Percentiles rank a stretch among this genome's conserved stretches.
phyloP scores from a whole-genome alignment of 2,113 vertebrate species.

The Bos taurus region ARS-UCD2.0 NC_037357.1:87645001-87645500 shows the following conservation, averaged over 20 bases:
- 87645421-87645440: neutral
- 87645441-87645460: neutral
- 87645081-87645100: neutral
- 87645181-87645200: neutral
- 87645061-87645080: neutral
- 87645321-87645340: neutral
- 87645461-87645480: neutral
- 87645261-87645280: neutral
- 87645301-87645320: neutral
- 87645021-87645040: neutral
- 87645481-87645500: neutral
- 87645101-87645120: slow-evolving; percentile 37
- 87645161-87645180: neutral
- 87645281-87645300: neutral
- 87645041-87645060: neutral
- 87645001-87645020: slow-evolving; percentile 20
- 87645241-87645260: neutral
- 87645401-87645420: neutral
- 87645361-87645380: neutral
- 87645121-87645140: slow-evolving; percentile 14
- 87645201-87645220: slow-evolving; percentile 2
- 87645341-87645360: neutral
- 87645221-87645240: neutral
- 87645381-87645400: neutral
- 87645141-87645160: neutral